Base-by-base conservation (phyloP, 2,888 invertebrate species). In the Calameuta pallipes region DNA sequence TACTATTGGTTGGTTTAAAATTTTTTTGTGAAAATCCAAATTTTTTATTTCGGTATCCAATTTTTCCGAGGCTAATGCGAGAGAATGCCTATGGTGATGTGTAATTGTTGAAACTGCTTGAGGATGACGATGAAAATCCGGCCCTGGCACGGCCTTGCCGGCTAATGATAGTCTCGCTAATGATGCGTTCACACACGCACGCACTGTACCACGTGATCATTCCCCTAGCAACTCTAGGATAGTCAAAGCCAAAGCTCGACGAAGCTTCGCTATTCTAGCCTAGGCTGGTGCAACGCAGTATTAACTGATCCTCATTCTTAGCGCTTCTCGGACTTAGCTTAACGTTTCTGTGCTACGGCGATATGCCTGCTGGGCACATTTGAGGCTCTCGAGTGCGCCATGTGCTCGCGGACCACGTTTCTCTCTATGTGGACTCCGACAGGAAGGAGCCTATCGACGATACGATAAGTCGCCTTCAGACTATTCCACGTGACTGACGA, bases 151-250 rank as follows among this genome's bases (percentile, higher is more conserved):
- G 90, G 89, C 90, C 90, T 90, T 90, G 90, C 82, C 87, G 88
- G 89, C 90, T 91, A 91, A 91, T 91, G 90, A 91, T 90, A 91
- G 91, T 91, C 89, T 82, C 87, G 89, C 90, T 91, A 91, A 91
- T 90, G 90, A 90, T 89, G 89, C 90, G 89, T 88, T 85, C 84
- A 84, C 86, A 87, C 87, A 85, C 86, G 83, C 85, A 85, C 85
- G 81, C 86, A 84, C 81, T 74, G 78, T 78, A 80, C 85, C 84
- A 83, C 83, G 82, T 84, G 82, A 78, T 13, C 76, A n/a, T 35
- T 77, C 85, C 84, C 86, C 84, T 87, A 87, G 85, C 85, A 83
- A 86, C 85, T 84, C 84, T 81, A 79, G 79, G 56, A 76, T 79
- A 69, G 79, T 73, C 76, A 74, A 79, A 79, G 74, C 74, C 74